Evolutionary conservation across 1,140 invertebrate genomes (phyloP), one percentile per base, ranked within the genome.

Genomic region (Tetragnatha versicolor): DNA sequence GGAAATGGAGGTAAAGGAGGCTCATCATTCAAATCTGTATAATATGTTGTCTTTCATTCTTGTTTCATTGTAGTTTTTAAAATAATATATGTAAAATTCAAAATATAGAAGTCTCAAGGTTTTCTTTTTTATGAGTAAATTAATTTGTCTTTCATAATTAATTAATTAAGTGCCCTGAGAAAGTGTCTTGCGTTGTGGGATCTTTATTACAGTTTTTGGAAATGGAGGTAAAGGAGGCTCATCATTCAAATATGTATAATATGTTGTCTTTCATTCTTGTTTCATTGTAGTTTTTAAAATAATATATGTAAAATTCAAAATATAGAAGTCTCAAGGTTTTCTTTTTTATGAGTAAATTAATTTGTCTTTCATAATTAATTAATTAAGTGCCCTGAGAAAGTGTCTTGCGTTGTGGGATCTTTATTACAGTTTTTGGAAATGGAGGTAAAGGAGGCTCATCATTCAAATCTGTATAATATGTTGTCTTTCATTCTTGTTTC

Each of bases 101-200:
- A 14, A 1, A 45, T 45, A 2, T 9, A 42, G 39, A 42, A 17
- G 7, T 42, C 39, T 42, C 17, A 9, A 9, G 7, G 7, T 42
- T 42, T 42, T 42, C 17, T 42, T 42, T 17, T 42, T 42, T 17
- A 9, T 42, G 39, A 42, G 39, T 42, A 42, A 42, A 42, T 42
- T 9, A 42, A 9, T 42, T 42, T 42, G 7, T 42, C 39, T 42
- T 42, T 7, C 17, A 42, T 9, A 42, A 42, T 42, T 17, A 9
- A n/a, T n/a, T n/a, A n/a, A n/a, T 45, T 45, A 86, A 87, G 45
- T 84, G 90, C 72, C 91, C 92, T 1, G 86, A 89, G 42, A 87
- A 91, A 42, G 88, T 94, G 83, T 85, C 92, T 29, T 89, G 90
- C 20, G 89, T 87, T 80, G 86, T 92, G 6, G 87, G 88, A 79